These are phyloP conservation scores for Caloenas nicobarica DNA, from an alignment of 2,113 vertebrate species.

Conservation along the genomic window DNA sequence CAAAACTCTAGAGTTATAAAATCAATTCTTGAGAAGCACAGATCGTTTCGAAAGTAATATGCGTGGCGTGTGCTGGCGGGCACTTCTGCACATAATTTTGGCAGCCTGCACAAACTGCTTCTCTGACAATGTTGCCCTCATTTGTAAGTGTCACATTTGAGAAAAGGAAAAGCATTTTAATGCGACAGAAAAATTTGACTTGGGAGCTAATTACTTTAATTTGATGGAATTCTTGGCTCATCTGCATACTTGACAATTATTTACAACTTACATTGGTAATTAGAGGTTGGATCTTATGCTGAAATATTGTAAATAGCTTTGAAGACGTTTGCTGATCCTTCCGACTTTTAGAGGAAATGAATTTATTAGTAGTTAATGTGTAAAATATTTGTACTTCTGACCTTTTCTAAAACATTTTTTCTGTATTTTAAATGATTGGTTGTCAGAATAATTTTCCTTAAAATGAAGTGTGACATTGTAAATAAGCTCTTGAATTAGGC, in stretches of 20 bases:
- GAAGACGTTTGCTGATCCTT: slow-evolving; percentile 60
- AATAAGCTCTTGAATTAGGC: slow-evolving; percentile 58
- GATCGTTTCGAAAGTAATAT: background rate
- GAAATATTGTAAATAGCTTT: slow-evolving; percentile 64
- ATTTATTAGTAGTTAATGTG: slow-evolving; percentile 61
- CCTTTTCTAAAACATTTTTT: slow-evolving; percentile 66
- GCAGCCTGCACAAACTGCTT: background rate
- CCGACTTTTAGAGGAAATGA: slow-evolving; percentile 56
- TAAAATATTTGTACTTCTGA: slow-evolving; percentile 66
- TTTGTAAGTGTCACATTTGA: slow-evolving; percentile 42
- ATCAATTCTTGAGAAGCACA: background rate
- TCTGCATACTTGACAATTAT: slow-evolving; percentile 73
- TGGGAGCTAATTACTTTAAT: slow-evolving; percentile 72
- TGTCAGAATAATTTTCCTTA: slow-evolving; percentile 53
- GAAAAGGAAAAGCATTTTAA: slow-evolving; percentile 60
- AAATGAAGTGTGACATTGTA: slow-evolving; percentile 43
- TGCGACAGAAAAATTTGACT: slow-evolving; percentile 62
- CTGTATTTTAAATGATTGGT: slow-evolving; percentile 45
- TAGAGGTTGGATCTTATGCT: slow-evolving; percentile 48
- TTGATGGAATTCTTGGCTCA: slow-evolving; percentile 64
- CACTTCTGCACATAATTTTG: background rate
- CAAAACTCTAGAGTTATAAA: background rate
- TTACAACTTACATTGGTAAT: slow-evolving; percentile 67
- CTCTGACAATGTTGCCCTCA: slow-evolving; percentile 34
- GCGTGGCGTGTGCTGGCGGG: background rate